phyloP scores from a whole-genome alignment of 2,888 invertebrate genomes.

The Cataglyphis altisquamis region DNA sequence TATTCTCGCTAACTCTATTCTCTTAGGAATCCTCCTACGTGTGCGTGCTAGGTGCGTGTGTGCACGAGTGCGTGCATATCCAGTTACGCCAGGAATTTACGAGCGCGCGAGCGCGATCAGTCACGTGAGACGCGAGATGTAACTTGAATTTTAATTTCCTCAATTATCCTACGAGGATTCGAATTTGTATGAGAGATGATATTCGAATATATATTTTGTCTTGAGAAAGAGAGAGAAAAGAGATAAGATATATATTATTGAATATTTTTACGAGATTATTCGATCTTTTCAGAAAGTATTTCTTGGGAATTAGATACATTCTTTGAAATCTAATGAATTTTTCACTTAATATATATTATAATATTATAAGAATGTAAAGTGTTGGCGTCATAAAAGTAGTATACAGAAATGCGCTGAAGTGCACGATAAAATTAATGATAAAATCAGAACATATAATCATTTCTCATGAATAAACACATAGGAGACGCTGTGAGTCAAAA shows the following conservation, averaged over 20 bases:
- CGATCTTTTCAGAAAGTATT: neutral
- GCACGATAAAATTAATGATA: slow-evolving; percentile 16
- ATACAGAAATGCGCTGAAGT: neutral
- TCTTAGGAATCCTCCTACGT: slow-evolving; percentile 71
- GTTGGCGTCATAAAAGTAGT: neutral
- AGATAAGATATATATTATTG: slow-evolving; percentile 22
- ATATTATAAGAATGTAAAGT: neutral
- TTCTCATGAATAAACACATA: slow-evolving; percentile 8
- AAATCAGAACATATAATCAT: slow-evolving; percentile 33
- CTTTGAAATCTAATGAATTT: neutral
- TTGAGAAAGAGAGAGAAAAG: neutral
- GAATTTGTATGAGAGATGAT: neutral
- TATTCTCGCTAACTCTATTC: slow-evolving; percentile 82
- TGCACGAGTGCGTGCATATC: neutral
- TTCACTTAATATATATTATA: neutral
- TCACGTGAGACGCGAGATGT: slow-evolving; percentile 61
- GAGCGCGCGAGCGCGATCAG: slow-evolving; percentile 43
- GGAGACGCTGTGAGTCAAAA: slow-evolving; percentile 24
- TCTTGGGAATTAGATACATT: neutral
- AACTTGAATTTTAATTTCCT: slow-evolving; percentile 62
- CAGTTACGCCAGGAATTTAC: slow-evolving; percentile 1
- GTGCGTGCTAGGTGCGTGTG: neutral
- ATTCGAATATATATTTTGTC: slow-evolving; percentile 12
- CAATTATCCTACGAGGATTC: slow-evolving; percentile 21
- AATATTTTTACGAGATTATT: neutral